Percentiles rank a stretch among this genome's conserved stretches.
phyloP scores from a whole-genome alignment of 2,113 vertebrate genomes.

The Cricetomys ansorgei region DNA sequence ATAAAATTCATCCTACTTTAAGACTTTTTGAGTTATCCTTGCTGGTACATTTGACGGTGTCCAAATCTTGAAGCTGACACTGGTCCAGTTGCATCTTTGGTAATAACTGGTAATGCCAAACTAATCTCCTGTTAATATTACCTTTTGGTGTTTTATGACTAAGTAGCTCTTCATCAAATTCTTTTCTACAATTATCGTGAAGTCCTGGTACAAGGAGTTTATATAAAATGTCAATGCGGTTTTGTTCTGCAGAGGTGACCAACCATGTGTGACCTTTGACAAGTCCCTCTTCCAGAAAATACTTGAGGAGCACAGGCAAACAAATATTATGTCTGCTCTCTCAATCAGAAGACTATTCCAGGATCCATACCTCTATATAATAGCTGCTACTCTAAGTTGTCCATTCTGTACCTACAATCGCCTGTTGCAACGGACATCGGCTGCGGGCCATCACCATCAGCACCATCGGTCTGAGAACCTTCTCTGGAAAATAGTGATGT shows the following conservation, averaged over 20 bases:
- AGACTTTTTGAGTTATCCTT: background rate
- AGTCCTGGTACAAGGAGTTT: background rate
- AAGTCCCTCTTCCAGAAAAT: background rate
- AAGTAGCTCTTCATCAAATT: background rate
- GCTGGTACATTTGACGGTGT: background rate
- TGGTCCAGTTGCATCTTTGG: background rate
- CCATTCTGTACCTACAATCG: too few species aligned
- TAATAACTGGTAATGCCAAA: background rate
- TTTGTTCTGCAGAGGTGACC: background rate
- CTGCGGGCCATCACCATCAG: accelerated
- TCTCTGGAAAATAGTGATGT: background rate
- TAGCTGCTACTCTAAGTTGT: background rate
- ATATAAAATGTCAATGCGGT: background rate
- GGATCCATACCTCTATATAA: background rate
- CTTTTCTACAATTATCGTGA: background rate
- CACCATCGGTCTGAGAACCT: background rate
- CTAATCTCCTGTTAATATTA: background rate
- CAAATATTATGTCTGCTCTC: too few species aligned
- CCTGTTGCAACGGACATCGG: too few species aligned
- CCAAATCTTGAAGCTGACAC: background rate
- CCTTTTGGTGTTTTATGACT: background rate
- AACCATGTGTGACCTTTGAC: background rate
- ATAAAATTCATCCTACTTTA: background rate
- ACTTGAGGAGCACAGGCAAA: background rate
- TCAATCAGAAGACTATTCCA: background rate